Base-by-base conservation (phyloP, 1,140 invertebrate species). In the Philotrypesis tridentata region DNA sequence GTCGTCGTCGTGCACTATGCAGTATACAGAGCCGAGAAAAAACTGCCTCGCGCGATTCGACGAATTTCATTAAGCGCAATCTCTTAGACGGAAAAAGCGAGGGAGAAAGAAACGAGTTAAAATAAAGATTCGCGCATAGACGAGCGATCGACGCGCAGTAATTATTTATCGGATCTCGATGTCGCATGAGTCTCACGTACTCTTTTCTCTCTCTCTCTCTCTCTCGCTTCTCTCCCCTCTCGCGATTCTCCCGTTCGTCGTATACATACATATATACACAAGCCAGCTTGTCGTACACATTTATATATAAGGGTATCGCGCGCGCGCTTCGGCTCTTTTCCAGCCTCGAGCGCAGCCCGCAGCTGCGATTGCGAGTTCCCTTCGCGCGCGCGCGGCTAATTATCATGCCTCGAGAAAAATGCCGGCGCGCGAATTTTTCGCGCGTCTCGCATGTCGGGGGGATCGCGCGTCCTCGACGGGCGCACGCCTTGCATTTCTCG, bases 111-210 rank as follows among this genome's bases (percentile, higher is more conserved):
- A n/a, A n/a, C n/a, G n/a, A n/a, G n/a, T n/a, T n/a, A n/a, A n/a
- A n/a, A n/a, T n/a, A 14, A 43, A 43, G 40, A 43, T 43, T 43
- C 48, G 43, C 27, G 55, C 37, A 80, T 80, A 65, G 68, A 71
- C 61, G 70, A n/a, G n/a, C 40, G 79, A 68, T 75, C 84, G 82
- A 85, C 81, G 80, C 60, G 84, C 85, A 85, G 40, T 43, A 43
- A 86, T 87, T 87, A 86, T 87, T 87, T 87, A 86, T 86, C 86
- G 76, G 80, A 65, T 55, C 78, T 55, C 71, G 85, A 85, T 81
- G 85, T 78, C 73, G 86, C 81, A 85, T 85, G 81, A 68, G 65
- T 31, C 85, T 81, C 80, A 82, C 82, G 75, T 82, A 81, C 25
- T 12, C 48, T 43, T 25, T 43, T 48, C 43, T 48, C 43, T 48